These are phyloP conservation scores for Rhadina sibilatrix DNA, from an alignment of 2,113 vertebrate genomes.

Conservation along the genomic window DNA sequence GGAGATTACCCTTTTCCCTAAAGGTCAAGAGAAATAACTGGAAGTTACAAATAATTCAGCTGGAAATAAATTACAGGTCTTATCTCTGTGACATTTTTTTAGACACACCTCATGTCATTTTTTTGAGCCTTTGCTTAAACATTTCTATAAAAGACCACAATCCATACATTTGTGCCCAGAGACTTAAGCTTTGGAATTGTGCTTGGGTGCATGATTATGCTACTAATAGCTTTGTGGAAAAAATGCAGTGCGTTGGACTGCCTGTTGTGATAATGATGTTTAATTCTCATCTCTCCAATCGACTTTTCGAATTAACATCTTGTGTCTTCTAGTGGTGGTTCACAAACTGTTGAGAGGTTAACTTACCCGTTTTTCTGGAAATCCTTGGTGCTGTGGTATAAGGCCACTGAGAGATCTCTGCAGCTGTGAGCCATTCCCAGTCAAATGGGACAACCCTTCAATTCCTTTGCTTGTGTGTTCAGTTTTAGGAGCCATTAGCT, in stretches of 20 bases:
- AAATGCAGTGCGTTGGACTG: background rate
- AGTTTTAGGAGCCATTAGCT: background rate
- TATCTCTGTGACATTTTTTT: background rate
- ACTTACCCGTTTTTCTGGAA: background rate
- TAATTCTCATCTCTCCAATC: background rate
- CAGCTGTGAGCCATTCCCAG: background rate
- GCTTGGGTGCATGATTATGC: background rate
- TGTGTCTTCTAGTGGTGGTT: background rate
- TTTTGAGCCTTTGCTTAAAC: background rate
- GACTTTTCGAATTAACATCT: background rate
- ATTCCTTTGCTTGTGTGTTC: background rate
- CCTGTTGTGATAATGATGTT: background rate
- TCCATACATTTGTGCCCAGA: background rate
- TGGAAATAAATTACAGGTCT: background rate
- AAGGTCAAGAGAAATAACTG: background rate
- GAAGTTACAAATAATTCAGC: background rate
- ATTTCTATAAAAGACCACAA: background rate
- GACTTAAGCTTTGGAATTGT: background rate
- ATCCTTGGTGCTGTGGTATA: background rate
- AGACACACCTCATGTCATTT: fast-evolving
- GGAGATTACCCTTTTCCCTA: background rate
- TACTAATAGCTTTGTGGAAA: background rate
- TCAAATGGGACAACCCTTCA: background rate
- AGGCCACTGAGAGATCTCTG: background rate
- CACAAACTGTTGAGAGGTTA: background rate